Base-by-base conservation (phyloP, 2,113 vertebrate genomes). In the Rallus limicola region DNA sequence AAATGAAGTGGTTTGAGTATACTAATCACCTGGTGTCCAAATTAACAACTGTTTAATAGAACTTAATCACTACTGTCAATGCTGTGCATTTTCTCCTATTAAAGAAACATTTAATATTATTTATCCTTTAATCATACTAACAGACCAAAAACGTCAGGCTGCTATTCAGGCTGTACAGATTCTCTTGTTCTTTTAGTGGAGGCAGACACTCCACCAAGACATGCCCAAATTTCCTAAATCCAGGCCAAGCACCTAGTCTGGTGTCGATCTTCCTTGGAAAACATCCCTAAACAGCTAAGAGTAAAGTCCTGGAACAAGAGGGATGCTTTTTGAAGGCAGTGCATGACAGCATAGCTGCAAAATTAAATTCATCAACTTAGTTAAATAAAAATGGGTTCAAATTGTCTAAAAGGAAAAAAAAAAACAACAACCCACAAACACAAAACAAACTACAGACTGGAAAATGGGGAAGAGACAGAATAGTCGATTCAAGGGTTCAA, bases 1-100 rank as follows among this genome's bases (percentile, higher is more conserved):
- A 93, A 95, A 92, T 94, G 68, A 94, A 96, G 96, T 93, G 92
- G 92, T 92, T 91, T 94, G 89, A 56, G 36, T 56, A 56, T n/a
- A 75, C 85, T 96, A n/a, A 95, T 96, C 93, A 94, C 85, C n/a
- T 44, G 38, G 63, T 92, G 87, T 91, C 92, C 95, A 89, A 80
- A 96, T 94, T 94, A 97, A 94, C 82, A 97, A 69, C 94, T 78
- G 46, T 64, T 92, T 93, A 96, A 95, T 95, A 56, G 87, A 90
- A 93, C 69, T 86, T 97, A 97, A 97, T 97, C 93, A 94, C 89
- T 55, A 84, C 85, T 76, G 71, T 70, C 82, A 81, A 56, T 59
- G 89, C 46, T 42, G 44, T 40, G 74, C 21, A 42, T 96, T 95
- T 95, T 95, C 92, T 76, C 85, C 85, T 82, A 64, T 96, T 97